Evolutionary conservation across 2,888 invertebrate genomes (phyloP).

Genomic region (Dicyrtomina minuta): DNA sequence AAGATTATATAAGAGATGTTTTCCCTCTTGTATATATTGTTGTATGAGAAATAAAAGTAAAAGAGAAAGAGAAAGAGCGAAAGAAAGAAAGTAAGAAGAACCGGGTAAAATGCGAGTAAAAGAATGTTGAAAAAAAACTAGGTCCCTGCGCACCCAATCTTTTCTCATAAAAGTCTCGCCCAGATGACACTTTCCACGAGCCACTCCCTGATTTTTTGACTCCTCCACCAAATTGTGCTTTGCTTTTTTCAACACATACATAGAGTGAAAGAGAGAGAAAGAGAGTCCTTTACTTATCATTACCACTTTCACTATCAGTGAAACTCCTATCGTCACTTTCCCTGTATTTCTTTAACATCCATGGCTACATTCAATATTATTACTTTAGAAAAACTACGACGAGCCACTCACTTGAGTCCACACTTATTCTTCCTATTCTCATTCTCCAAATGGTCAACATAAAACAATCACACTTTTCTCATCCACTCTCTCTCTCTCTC

Average conservation of each 20-base stretch:
- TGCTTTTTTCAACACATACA: not conserved
- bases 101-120: not conserved
- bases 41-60: slow-evolving; percentile 37
- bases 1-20: slow-evolving; percentile 41
- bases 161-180: slow-evolving; percentile 36
- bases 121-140: not conserved
- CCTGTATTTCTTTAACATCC: not conserved
- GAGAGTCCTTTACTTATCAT: not conserved
- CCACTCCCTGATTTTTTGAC: not conserved
- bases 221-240: not conserved
- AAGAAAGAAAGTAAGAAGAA: slow-evolving; percentile 1
- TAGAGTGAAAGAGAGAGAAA: slow-evolving; percentile 1
- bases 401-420: slow-evolving; percentile 17
- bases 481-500: slow-evolving; percentile 17
- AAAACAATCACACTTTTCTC: slow-evolving; percentile 30
- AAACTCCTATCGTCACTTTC: not conserved
- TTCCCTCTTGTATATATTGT: slow-evolving; percentile 39
- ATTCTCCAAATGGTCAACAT: slow-evolving; percentile 28
- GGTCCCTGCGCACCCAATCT: slow-evolving; percentile 24
- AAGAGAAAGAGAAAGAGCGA: slow-evolving; percentile 22
- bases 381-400: slow-evolving; percentile 4
- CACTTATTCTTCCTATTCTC: slow-evolving; percentile 15
- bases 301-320: not conserved
- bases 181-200: slow-evolving; percentile 28
- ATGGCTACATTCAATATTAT: slow-evolving; percentile 22